phyloP scores from a whole-genome alignment of 2,797 vertebrate species.

The Tauraco hartlaubi region DNA sequence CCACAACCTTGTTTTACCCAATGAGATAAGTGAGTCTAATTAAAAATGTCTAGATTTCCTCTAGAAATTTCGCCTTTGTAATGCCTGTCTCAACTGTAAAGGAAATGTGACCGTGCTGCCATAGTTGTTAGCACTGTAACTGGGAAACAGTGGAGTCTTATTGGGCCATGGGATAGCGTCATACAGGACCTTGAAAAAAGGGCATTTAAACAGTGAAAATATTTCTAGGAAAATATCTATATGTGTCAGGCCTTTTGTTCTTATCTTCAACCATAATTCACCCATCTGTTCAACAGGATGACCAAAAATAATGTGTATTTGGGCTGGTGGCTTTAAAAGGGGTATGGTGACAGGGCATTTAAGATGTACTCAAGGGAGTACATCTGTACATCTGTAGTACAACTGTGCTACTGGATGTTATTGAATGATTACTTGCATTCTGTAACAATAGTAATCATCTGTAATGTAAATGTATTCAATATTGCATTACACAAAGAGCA shows the following conservation, averaged over 20 bases:
- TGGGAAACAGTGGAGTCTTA: not conserved
- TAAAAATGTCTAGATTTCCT: not conserved
- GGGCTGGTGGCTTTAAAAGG: not conserved
- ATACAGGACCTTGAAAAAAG: not conserved
- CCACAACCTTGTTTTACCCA: not conserved
- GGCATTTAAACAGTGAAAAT: not conserved
- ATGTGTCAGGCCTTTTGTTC: not conserved
- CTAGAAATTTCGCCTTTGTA: not conserved
- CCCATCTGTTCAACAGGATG: not conserved
- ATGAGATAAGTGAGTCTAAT: not conserved
- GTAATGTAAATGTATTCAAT: not conserved
- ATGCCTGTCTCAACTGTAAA: not conserved
- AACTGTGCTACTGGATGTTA: not conserved
- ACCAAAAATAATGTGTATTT: not conserved
- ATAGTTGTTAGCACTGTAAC: not conserved
- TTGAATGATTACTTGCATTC: conserved; percentile 1
- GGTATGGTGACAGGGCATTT: not conserved
- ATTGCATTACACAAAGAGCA: not conserved
- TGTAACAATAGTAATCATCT: not conserved
- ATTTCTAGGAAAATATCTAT: not conserved
- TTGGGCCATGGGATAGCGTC: not conserved
- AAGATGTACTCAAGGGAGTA: not conserved
- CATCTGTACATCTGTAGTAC: too few relatives aligned
- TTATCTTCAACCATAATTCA: not conserved
- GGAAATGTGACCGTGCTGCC: not conserved